Conservation (phyloP, 2,888 invertebrate species). For the Polydrusus tereticollis region DNA sequence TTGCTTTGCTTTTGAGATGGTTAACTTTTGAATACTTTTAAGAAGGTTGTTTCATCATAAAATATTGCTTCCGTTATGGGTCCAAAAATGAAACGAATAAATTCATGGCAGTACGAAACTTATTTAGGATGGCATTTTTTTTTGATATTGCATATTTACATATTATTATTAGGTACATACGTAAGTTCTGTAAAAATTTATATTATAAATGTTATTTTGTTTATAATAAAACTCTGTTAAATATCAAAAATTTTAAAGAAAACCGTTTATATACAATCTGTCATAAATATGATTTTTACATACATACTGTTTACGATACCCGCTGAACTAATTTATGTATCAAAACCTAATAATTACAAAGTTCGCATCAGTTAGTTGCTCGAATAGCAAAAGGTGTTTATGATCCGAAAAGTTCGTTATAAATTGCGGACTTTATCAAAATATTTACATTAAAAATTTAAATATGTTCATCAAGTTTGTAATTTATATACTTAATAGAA, state of each 20-base stretch:
- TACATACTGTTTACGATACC: not conserved
- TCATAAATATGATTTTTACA: not conserved
- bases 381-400: not conserved
- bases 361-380: not conserved
- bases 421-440: not conserved
- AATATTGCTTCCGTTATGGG: constrained; percentile 4
- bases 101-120: no score
- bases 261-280: not conserved
- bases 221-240: not conserved
- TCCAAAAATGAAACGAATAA: no score
- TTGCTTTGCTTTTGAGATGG: not conserved
- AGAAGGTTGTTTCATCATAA: not conserved
- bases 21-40: not conserved
- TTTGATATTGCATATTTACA: no score
- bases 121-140: no score
- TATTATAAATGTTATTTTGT: not conserved
- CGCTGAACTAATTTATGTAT: not conserved
- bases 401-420: not conserved
- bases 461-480: not conserved
- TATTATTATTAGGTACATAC: no score
- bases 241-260: not conserved
- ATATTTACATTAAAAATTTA: not conserved
- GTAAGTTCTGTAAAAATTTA: no score
- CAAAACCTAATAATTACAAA: not conserved
- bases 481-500: not conserved